phyloP scores from a whole-genome alignment of 2,113 vertebrate species.

The Numenius arquata region DNA sequence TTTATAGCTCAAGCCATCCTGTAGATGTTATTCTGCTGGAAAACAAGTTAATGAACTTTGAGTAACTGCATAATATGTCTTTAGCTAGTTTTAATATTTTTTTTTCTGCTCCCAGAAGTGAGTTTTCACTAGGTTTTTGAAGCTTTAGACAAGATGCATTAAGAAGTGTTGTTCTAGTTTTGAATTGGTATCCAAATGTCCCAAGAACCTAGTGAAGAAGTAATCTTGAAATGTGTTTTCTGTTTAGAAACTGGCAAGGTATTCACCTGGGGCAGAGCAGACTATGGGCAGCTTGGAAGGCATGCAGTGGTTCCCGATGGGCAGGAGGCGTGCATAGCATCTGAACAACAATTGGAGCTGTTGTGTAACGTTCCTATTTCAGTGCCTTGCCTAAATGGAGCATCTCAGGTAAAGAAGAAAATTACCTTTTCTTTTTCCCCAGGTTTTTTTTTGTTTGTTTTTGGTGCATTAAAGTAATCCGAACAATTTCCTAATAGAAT shows the following conservation, averaged over 20 bases:
- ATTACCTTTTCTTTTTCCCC: neutral
- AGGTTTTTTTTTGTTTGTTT: no score
- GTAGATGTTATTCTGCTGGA: constrained; percentile 49
- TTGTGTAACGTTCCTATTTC: constrained; percentile 55
- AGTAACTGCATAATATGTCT: neutral
- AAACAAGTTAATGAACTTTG: constrained; percentile 38
- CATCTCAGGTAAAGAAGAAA: constrained; percentile 78
- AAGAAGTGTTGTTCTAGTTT: neutral
- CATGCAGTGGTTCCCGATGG: neutral
- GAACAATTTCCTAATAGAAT: neutral
- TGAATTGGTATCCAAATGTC: neutral
- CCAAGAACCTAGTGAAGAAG: neutral
- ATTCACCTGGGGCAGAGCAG: constrained; percentile 89
- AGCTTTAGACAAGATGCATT: neutral
- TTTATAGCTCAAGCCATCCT: constrained; percentile 43
- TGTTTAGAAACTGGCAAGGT: constrained; percentile 85
- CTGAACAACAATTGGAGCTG: neutral
- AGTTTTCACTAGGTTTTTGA: neutral
- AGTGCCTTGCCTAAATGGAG: constrained; percentile 78
- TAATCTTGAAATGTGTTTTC: constrained; percentile 19
- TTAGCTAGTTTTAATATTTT: neutral
- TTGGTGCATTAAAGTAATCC: neutral
- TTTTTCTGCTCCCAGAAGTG: neutral
- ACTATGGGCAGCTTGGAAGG: constrained; percentile 90
- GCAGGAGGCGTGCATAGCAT: neutral